These are phyloP conservation scores for Zygaena filipendulae DNA, from an alignment of 2,888 invertebrate genomes.

Conservation along the genomic window DNA sequence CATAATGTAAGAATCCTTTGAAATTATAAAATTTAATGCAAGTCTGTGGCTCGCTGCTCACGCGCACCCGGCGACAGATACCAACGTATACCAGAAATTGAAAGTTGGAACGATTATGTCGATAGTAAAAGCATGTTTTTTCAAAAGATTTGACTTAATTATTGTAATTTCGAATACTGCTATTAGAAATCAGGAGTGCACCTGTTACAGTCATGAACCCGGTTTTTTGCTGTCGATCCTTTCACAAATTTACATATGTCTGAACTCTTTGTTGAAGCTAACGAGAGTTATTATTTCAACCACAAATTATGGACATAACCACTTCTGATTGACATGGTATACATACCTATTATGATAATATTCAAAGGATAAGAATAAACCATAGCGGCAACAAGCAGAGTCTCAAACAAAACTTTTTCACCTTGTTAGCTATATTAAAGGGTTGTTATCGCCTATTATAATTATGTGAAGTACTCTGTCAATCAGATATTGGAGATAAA, in stretches of 20 bases:
- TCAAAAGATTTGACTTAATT: conserved; percentile 34
- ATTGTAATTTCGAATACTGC: conserved; percentile 33
- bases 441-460: no score
- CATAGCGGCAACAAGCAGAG: no score
- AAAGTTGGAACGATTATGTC: conserved; percentile 35
- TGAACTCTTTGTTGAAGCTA: conserved; percentile 49
- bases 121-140: conserved; percentile 40
- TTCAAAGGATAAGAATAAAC: no score
- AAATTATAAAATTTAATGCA: no score
- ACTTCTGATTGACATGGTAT: conserved; percentile 53
- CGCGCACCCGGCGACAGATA: conserved; percentile 4
- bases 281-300: conserved; percentile 61
- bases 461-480: no score
- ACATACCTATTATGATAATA: no score
- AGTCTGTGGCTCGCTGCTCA: no score
- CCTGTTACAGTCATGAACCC: conserved; percentile 50
- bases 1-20: neutral
- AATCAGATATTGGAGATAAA: no score
- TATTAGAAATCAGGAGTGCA: conserved; percentile 57
- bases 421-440: conserved; percentile 47
- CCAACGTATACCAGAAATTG: no score
- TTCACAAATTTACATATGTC: conserved; percentile 60
- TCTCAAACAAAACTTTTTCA: no score
- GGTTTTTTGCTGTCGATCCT: conserved; percentile 51
- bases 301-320: conserved; percentile 52